Evolutionary conservation across 1,140 invertebrate species (phyloP).

Genomic region (Drosophila tani): DNA sequence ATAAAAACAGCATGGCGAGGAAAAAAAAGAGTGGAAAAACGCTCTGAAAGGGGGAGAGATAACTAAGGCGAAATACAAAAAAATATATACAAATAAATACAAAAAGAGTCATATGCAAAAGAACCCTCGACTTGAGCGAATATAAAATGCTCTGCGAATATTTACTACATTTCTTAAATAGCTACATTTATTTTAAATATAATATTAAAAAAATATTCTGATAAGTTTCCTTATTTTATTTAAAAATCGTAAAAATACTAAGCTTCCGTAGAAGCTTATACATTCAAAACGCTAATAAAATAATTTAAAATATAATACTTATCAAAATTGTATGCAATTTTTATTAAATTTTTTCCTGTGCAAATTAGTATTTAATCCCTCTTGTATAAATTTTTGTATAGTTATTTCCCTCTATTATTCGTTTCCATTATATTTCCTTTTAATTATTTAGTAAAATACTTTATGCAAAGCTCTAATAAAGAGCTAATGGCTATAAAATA

Average conservation of each 20-base stretch:
- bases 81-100: conserved; percentile 14
- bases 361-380: no score
- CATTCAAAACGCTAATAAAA: no score
- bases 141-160: conserved; percentile 21
- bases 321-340: no score
- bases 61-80: conserved; percentile 15
- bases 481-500: neutral
- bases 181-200: neutral
- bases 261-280: no score
- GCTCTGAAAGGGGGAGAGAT: conserved; percentile 28
- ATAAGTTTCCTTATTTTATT: no score
- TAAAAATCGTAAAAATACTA: no score
- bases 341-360: neutral
- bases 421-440: neutral
- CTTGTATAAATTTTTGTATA: no score
- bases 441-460: neutral
- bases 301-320: no score
- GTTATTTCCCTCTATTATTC: neutral
- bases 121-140: neutral
- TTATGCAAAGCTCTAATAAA: neutral
- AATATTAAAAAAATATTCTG: neutral
- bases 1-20: conserved; percentile 26
- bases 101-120: conserved; percentile 7
- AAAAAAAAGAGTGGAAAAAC: conserved; percentile 27
- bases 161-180: neutral